Evolutionary conservation across 2,113 vertebrate genomes (phyloP).

Genomic region (Gymnarchus niloticus): DNA sequence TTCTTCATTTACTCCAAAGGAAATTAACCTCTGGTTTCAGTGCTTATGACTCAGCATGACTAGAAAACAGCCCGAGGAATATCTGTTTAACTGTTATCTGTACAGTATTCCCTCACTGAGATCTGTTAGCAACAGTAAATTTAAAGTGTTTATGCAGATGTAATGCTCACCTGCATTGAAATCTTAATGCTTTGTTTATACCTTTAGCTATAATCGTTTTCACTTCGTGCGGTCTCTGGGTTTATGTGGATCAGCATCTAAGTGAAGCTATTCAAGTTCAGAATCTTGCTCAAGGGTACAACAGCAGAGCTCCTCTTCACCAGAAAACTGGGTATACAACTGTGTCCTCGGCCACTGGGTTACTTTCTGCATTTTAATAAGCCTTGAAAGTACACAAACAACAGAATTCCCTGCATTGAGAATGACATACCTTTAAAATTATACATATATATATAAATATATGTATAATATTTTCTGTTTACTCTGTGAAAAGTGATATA

Average conservation of each 20-base stretch:
- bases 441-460: not conserved
- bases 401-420: not conserved
- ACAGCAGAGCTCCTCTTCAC: not conserved
- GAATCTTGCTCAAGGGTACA: not conserved
- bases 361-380: not conserved
- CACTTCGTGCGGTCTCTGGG: not conserved
- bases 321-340: not conserved
- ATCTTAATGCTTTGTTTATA: not conserved
- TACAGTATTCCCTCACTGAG: not conserved
- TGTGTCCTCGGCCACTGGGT: not conserved
- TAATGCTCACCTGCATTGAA: not conserved
- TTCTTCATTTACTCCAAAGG: slow-evolving; percentile 63
- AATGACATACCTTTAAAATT: not conserved
- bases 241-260: not conserved
- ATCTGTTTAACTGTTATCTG: not conserved
- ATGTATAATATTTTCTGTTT: not conserved
- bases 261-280: not conserved
- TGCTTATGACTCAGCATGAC: slow-evolving; percentile 64
- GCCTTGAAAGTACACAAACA: not conserved
- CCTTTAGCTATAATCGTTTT: not conserved
- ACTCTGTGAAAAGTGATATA: not conserved
- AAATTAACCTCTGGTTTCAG: slow-evolving; percentile 67
- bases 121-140: not conserved
- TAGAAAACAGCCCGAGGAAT: not conserved
- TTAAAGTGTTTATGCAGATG: not conserved